Percentiles rank a stretch among this genome's conserved stretches.
phyloP scores from a whole-genome alignment of 2,113 vertebrate genomes.

The Arizona elegans region DNA sequence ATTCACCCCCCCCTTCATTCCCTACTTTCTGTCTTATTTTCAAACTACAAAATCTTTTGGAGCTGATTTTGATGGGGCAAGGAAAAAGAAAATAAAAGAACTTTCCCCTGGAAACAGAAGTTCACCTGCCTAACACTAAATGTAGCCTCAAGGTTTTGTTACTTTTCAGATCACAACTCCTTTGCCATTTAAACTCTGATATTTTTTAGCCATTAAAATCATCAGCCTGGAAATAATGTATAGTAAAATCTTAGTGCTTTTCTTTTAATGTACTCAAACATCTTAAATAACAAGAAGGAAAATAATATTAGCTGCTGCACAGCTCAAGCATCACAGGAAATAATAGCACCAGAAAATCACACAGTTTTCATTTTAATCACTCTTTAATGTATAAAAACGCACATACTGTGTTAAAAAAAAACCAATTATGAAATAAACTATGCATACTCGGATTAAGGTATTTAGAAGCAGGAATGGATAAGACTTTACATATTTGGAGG shows the following conservation, averaged over 20 bases:
- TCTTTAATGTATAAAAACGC: not conserved
- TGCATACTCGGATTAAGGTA: not conserved
- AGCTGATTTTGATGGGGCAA: not conserved
- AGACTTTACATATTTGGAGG: not conserved
- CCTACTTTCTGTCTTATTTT: not conserved
- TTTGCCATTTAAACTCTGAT: not conserved
- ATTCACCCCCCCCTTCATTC: not conserved
- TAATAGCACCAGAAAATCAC: slow-evolving; percentile 3
- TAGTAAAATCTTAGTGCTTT: not conserved
- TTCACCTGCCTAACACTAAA: not conserved
- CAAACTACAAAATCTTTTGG: not conserved
- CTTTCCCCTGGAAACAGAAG: not conserved
- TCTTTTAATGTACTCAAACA: not conserved
- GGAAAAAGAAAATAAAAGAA: not conserved
- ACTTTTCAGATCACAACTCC: not conserved
- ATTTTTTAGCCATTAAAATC: not conserved
- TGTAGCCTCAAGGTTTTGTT: not conserved
- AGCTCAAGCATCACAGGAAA: not conserved
- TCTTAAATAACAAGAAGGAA: not conserved
- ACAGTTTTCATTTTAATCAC: not conserved
- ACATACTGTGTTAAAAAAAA: not conserved
- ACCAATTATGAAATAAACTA: not conserved
- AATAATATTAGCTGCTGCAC: not conserved
- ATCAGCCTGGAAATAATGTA: not conserved
- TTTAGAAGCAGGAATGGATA: not conserved